Percentiles rank a stretch among this genome's conserved stretches.
Conservation (phyloP, 2,113 vertebrate genomes). For the Syrrhaptes paradoxus region DNA sequence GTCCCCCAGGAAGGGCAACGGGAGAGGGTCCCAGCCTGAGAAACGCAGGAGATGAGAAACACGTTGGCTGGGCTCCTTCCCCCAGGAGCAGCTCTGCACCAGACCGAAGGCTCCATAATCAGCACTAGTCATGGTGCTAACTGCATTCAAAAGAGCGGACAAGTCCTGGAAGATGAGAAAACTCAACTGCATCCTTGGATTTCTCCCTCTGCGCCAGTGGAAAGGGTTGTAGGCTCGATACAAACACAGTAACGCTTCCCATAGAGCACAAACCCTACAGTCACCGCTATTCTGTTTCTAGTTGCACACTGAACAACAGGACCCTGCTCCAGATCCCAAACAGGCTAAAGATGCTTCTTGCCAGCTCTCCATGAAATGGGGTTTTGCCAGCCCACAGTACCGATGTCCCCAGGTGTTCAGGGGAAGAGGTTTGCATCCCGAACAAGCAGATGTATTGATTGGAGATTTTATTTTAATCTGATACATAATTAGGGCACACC, state of each 20-base stretch:
- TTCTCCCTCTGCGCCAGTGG: background rate
- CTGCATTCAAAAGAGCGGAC: background rate
- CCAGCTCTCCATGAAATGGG: background rate
- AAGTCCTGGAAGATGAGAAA: background rate
- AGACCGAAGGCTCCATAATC: background rate
- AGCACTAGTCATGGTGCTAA: background rate
- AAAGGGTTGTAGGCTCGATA: background rate
- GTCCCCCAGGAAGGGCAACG: accelerated
- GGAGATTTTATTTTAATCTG: background rate
- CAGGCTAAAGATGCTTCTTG: background rate
- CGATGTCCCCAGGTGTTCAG: background rate
- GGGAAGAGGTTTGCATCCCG: background rate
- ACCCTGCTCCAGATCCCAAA: background rate
- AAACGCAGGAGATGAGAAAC: no score
- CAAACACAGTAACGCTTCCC: background rate
- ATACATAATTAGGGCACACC: background rate
- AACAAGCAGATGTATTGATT: background rate
- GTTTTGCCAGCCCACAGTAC: background rate
- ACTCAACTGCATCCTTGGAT: background rate
- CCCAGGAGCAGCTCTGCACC: background rate
- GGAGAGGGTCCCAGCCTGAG: no score
- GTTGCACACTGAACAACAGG: background rate
- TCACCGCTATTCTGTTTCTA: background rate
- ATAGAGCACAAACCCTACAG: background rate
- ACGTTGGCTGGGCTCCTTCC: background rate